phyloP scores from a whole-genome alignment of 2,888 invertebrate genomes.

The Itoplectis maculator region DNA sequence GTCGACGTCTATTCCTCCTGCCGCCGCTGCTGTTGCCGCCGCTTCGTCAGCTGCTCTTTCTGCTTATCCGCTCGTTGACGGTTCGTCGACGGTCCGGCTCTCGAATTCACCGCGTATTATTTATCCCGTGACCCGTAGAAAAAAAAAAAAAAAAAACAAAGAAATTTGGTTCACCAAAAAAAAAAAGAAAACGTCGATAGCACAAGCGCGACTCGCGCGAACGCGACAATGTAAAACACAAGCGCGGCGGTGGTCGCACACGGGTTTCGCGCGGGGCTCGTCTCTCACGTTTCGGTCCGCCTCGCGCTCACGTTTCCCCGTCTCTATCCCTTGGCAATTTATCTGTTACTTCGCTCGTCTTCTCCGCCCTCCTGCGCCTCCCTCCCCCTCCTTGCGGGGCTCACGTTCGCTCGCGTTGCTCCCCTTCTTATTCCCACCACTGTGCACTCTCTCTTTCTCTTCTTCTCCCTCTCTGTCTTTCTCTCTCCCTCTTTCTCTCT shows the following conservation, averaged over 20 bases:
- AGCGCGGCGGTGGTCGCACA: neutral
- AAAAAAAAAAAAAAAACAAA: neutral
- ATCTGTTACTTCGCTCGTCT: neutral
- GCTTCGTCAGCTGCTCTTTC: neutral
- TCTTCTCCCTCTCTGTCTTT: no score
- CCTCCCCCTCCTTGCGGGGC: neutral
- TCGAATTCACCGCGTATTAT: conserved; percentile 7
- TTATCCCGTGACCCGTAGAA: no score
- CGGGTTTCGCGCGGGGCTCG: neutral
- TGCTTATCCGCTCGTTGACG: neutral
- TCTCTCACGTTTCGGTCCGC: neutral
- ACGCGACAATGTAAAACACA: neutral
- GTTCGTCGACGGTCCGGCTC: neutral
- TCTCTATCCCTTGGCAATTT: neutral
- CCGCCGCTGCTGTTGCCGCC: conserved; percentile 25
- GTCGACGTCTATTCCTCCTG: conserved; percentile 71
- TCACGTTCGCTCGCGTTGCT: neutral
- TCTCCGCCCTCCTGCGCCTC: neutral
- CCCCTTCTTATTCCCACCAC: conserved; percentile 7
- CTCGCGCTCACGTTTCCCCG: conserved; percentile 1
- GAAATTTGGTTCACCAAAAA: no score
- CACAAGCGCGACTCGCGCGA: neutral
- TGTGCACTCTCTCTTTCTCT: neutral
- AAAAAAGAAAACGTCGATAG: neutral
- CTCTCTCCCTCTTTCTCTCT: neutral